Conservation (phyloP, 2,888 invertebrate species). For the Dromius quadrimaculatus region DNA sequence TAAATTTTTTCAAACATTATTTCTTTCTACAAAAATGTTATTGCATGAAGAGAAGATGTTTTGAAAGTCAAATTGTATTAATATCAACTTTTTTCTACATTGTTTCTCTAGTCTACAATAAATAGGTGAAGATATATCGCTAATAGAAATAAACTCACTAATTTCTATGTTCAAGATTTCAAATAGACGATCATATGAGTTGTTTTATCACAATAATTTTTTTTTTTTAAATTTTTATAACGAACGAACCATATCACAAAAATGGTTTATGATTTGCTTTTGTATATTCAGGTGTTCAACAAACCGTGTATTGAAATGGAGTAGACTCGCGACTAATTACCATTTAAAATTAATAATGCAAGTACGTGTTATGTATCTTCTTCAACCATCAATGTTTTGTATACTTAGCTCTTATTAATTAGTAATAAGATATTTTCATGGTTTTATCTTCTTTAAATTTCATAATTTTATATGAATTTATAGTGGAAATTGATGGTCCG, state of each 20-base stretch:
- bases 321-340: slow-evolving; percentile 39
- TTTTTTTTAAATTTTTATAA: too few species aligned
- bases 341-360: slow-evolving; percentile 24
- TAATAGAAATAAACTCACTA: too few species aligned
- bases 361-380: slow-evolving; percentile 16
- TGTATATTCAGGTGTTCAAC: slow-evolving; percentile 44
- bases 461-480: neutral
- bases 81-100: too few species aligned
- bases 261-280: slow-evolving; percentile 30
- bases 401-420: slow-evolving; percentile 17
- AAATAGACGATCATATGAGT: too few species aligned
- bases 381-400: slow-evolving; percentile 2
- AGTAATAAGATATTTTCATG: neutral
- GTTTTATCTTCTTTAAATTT: neutral
- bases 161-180: too few species aligned
- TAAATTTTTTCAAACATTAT: too few species aligned
- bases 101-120: too few species aligned
- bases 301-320: slow-evolving; percentile 39
- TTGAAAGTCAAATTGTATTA: too few species aligned
- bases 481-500: neutral
- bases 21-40: too few species aligned
- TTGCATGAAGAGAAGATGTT: too few species aligned
- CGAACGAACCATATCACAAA: neutral
- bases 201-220: too few species aligned
- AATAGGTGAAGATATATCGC: too few species aligned